Conservation (phyloP, 2,797 vertebrate species). For the Steatocranus sp. region DNA sequence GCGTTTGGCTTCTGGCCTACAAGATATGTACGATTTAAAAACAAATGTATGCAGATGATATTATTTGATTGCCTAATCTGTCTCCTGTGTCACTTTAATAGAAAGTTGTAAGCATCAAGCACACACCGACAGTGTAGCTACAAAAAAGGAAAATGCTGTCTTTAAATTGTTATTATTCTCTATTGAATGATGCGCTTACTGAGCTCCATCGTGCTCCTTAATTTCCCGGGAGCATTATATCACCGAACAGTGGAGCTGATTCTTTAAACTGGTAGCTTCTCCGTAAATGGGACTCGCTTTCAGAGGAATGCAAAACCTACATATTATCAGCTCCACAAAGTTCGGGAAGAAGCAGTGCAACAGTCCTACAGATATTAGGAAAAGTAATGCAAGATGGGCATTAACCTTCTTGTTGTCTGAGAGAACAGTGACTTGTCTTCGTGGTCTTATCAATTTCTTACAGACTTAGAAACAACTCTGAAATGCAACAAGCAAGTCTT, state of each 20-base stretch:
- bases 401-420: not conserved
- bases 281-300: not conserved
- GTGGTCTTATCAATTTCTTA: not conserved
- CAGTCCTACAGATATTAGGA: not conserved
- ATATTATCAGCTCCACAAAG: not conserved
- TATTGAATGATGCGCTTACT: not conserved
- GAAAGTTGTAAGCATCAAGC: not conserved
- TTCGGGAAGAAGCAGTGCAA: not conserved
- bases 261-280: not conserved
- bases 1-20: conserved; percentile 3
- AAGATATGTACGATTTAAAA: not conserved
- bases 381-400: not conserved
- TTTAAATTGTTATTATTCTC: not conserved
- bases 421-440: not conserved
- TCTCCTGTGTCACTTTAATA: not conserved
- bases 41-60: not conserved
- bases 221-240: not conserved
- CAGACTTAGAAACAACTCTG: not conserved
- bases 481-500: not conserved
- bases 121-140: not conserved
- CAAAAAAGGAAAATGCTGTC: not conserved
- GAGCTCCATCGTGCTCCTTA: not conserved
- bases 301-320: not conserved
- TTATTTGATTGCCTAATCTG: not conserved
- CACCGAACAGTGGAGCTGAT: not conserved